These are phyloP conservation scores for Elegia similella DNA, from an alignment of 2,888 invertebrate genomes.

Conservation along the genomic window DNA sequence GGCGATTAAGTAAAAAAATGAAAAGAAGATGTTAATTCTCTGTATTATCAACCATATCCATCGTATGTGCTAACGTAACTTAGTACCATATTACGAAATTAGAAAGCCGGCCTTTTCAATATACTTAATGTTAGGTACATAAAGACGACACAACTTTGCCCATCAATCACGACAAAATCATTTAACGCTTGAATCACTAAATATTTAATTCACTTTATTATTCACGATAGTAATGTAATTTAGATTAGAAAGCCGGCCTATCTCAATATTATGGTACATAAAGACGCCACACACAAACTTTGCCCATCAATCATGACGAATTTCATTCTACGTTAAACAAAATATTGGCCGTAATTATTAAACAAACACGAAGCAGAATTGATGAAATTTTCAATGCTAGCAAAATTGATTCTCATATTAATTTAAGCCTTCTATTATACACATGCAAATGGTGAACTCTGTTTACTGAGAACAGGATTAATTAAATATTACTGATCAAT, in stretches of 20 bases:
- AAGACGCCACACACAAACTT: constrained; percentile 9
- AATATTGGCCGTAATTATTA: constrained; percentile 7
- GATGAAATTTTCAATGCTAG: background rate
- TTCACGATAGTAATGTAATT: too few species aligned
- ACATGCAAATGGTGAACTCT: background rate
- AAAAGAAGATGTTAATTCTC: too few species aligned
- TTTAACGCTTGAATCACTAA: too few species aligned
- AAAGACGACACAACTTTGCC: constrained; percentile 8
- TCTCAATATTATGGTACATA: background rate
- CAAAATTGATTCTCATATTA: background rate
- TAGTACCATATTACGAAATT: constrained; percentile 4
- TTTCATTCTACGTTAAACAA: constrained; percentile 7
- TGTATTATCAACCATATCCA: background rate
- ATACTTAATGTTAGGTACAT: constrained; percentile 1
- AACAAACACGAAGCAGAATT: background rate
- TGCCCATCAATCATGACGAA: constrained; percentile 12
- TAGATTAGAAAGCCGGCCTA: constrained; percentile 1
- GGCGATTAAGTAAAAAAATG: too few species aligned
- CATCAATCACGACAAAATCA: constrained; percentile 12
- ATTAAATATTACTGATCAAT: too few species aligned
- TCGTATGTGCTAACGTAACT: background rate
- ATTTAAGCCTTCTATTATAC: background rate
- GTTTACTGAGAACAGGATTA: too few species aligned
- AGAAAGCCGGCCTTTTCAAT: background rate
- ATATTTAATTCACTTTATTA: too few species aligned